Conservation (phyloP, 2,888 invertebrate genomes). For the Hoplodrina blanda region DNA sequence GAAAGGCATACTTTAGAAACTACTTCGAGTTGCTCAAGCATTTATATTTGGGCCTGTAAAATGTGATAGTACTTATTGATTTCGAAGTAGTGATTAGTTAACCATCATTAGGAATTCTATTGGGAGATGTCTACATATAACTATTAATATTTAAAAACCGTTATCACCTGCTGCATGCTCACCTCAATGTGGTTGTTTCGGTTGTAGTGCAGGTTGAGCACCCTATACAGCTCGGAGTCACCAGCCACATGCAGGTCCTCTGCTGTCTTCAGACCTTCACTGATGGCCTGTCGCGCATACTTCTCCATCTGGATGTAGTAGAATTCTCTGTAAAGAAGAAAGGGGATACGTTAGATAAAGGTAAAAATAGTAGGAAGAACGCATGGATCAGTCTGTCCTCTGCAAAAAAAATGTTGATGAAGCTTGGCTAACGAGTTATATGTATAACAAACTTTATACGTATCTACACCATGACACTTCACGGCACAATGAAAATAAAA, state of each 20-base stretch:
- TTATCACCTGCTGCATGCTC: slow-evolving; percentile 76
- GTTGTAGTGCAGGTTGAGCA: slow-evolving; percentile 99
- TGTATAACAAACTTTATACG: slow-evolving; percentile 64
- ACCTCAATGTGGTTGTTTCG: slow-evolving; percentile 99
- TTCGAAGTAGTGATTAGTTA: not conserved
- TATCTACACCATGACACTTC: slow-evolving; percentile 84
- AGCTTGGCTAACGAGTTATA: slow-evolving; percentile 47
- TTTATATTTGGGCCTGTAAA: not conserved
- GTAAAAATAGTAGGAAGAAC: slow-evolving; percentile 11
- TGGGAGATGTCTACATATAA: not conserved
- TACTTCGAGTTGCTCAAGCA: not conserved
- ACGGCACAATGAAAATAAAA: slow-evolving; percentile 88
- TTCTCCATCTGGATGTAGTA: slow-evolving; percentile 99
- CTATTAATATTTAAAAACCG: slow-evolving; percentile 27
- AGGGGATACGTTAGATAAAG: slow-evolving; percentile 41
- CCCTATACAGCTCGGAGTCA: slow-evolving; percentile 99
- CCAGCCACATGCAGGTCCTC: slow-evolving; percentile 98
- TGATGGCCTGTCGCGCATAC: slow-evolving; percentile 99
- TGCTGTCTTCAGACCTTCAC: slow-evolving; percentile 97
- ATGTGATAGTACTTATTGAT: not conserved
- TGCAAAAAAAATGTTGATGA: slow-evolving; percentile 54
- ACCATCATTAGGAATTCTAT: not conserved
- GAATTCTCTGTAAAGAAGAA: slow-evolving; percentile 96
- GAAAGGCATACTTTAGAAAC: slow-evolving; percentile 37
- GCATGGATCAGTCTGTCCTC: slow-evolving; percentile 14